Evolutionary conservation across 2,797 vertebrate species (phyloP).

Genomic region (Geotria australis): DNA sequence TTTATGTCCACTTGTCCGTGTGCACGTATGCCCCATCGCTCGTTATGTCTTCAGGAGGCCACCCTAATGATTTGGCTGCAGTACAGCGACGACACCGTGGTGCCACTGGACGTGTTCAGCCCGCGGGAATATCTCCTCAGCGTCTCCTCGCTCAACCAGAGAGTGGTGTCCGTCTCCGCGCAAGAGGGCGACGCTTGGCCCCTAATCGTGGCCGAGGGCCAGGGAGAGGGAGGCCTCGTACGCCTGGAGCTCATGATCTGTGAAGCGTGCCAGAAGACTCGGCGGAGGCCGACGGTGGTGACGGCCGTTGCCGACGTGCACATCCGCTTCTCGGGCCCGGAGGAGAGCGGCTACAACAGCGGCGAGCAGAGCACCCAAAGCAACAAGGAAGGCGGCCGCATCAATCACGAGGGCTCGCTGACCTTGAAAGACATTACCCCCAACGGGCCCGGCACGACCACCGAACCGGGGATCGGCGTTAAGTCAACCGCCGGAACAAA

Average conservation of each 20-base stretch:
- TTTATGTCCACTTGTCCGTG: too few species aligned
- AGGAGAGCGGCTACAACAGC: slow-evolving; percentile 25
- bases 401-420: slow-evolving; percentile 4
- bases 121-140: slow-evolving; percentile 78
- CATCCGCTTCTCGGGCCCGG: slow-evolving; percentile 36
- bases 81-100: slow-evolving; percentile 64
- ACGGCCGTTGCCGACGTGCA: slow-evolving; percentile 32
- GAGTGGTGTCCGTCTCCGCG: slow-evolving; percentile 38
- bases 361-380: slow-evolving; percentile 24
- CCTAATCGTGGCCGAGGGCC: slow-evolving; percentile 42
- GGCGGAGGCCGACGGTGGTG: slow-evolving; percentile 61
- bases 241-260: slow-evolving; percentile 60
- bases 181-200: slow-evolving; percentile 38
- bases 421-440: too few species aligned
- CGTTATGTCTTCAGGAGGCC: slow-evolving; percentile 31
- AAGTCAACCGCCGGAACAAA: too few species aligned
- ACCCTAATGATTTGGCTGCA: slow-evolving; percentile 71
- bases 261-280: slow-evolving; percentile 83
- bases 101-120: slow-evolving; percentile 52
- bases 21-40: too few species aligned
- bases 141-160: slow-evolving; percentile 45
- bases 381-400: slow-evolving; percentile 9
- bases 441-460: too few species aligned
- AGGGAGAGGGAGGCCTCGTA: slow-evolving; percentile 37
- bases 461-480: too few species aligned